These are phyloP conservation scores for Microcebus griseorufus DNA, from an alignment of 2,113 vertebrate species.

Conservation along the genomic window DNA sequence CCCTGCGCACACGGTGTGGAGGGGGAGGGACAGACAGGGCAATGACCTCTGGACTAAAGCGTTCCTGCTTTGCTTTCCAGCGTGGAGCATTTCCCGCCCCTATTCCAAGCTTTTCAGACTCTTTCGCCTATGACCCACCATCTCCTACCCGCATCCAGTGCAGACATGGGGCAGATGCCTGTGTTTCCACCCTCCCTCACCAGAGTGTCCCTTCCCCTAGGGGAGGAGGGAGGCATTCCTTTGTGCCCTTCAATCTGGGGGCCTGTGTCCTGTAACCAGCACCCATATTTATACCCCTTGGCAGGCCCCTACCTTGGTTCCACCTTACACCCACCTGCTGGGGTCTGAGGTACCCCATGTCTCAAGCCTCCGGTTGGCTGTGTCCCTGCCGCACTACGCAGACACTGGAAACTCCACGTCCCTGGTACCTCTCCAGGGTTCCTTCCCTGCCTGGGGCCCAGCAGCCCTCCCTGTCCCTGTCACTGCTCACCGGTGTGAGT, in stretches of 20 bases:
- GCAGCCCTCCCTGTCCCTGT: background rate
- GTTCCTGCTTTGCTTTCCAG: background rate
- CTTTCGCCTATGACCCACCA: background rate
- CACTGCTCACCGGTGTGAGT: constrained; percentile 90
- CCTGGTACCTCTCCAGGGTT: background rate
- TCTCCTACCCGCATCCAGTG: background rate
- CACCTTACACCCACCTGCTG: background rate
- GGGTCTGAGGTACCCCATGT: background rate
- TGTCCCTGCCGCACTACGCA: background rate
- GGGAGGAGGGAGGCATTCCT: background rate
- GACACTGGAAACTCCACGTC: background rate
- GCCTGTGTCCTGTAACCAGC: background rate
- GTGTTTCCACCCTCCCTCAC: background rate
- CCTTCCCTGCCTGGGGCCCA: background rate
- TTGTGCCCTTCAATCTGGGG: background rate
- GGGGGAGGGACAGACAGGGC: background rate
- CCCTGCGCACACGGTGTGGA: constrained; percentile 78
- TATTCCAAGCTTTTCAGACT: background rate
- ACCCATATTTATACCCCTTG: background rate
- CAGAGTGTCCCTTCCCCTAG: background rate
- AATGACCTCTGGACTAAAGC: background rate
- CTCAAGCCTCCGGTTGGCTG: background rate
- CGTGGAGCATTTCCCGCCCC: background rate
- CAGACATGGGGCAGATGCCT: background rate
- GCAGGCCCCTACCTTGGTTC: background rate